Conservation (phyloP, 2,113 vertebrate genomes). For the Heliornis fulica region DNA sequence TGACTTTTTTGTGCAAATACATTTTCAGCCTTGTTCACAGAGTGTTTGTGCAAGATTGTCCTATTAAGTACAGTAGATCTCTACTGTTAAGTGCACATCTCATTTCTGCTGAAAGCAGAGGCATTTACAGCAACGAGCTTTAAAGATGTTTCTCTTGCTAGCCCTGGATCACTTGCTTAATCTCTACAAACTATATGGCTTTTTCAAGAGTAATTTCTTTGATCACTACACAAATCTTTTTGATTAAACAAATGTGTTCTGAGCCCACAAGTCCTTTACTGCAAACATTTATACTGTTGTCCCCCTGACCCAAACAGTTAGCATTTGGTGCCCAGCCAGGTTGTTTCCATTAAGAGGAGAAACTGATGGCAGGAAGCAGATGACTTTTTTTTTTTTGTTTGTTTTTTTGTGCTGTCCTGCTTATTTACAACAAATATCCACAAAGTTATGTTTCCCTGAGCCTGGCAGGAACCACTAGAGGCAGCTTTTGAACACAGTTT, state of each 20-base stretch:
- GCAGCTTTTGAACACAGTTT: neutral
- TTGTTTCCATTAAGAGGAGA: neutral
- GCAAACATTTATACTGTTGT: neutral
- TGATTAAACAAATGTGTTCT: conserved; percentile 12
- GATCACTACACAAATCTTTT: conserved; percentile 26
- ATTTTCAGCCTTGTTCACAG: neutral
- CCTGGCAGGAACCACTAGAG: neutral
- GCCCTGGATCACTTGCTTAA: neutral
- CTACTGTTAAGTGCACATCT: neutral
- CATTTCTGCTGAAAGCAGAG: conserved; percentile 1
- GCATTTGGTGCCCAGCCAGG: neutral
- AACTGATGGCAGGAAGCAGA: neutral
- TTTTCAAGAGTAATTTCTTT: conserved; percentile 28
- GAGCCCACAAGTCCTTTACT: neutral
- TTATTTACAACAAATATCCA: neutral
- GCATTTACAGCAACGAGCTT: neutral
- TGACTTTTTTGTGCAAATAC: neutral
- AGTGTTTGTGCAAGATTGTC: neutral
- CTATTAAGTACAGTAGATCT: neutral
- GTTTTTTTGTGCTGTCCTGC: neutral
- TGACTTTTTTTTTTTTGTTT: neutral
- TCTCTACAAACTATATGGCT: neutral
- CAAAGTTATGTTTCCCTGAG: neutral
- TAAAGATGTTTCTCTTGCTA: neutral
- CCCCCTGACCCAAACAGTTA: neutral